Evolutionary conservation across 2,888 invertebrate genomes (phyloP).

Genomic region (Caenorhabditis virilis): DNA sequence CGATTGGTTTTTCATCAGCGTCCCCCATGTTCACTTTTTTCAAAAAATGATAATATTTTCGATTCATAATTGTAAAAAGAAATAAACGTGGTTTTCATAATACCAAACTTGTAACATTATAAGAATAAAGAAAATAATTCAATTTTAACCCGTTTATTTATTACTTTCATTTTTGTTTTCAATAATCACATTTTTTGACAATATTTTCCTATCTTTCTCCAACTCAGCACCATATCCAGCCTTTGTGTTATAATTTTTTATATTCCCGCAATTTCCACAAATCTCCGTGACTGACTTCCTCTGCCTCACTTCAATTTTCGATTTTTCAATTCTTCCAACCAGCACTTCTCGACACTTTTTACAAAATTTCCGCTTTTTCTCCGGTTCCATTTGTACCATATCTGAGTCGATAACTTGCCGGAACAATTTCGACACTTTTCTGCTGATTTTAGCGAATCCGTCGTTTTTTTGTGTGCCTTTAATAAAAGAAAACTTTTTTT

Average conservation of each 20-base stretch:
- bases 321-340: slow-evolving; percentile 30
- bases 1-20: neutral
- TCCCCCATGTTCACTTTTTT: too few species aligned
- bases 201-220: slow-evolving; percentile 8
- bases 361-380: slow-evolving; percentile 49
- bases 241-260: slow-evolving; percentile 31
- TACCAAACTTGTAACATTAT: too few species aligned
- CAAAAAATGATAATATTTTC: neutral
- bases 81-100: neutral
- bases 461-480: slow-evolving; percentile 40
- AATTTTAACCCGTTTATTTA: neutral
- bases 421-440: slow-evolving; percentile 41
- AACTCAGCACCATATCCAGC: slow-evolving; percentile 29
- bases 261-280: slow-evolving; percentile 27
- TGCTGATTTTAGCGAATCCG: slow-evolving; percentile 48
- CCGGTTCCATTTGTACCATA: slow-evolving; percentile 44
- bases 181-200: neutral
- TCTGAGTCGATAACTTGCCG: slow-evolving; percentile 53
- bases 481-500: neutral
- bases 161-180: neutral
- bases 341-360: slow-evolving; percentile 53
- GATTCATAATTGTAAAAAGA: neutral
- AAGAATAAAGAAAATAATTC: too few species aligned
- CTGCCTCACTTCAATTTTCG: slow-evolving; percentile 11
- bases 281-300: slow-evolving; percentile 22